These are phyloP conservation scores for Leptodactylus fallax DNA, from an alignment of 2,797 vertebrate species.

Conservation along the genomic window DNA sequence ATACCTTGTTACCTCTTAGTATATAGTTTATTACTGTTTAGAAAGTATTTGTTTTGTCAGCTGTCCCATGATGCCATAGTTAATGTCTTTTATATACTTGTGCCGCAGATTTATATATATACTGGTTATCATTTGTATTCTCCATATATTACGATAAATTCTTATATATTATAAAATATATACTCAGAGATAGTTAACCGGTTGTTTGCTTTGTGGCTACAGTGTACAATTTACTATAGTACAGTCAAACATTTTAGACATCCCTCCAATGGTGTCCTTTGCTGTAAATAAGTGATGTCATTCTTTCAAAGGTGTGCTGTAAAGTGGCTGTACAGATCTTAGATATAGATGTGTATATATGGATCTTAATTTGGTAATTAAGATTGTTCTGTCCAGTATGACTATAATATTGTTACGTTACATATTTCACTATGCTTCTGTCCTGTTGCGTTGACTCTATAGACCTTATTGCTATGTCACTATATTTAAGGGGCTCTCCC, in stretches of 20 bases:
- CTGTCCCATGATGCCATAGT: no score
- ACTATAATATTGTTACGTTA: no score
- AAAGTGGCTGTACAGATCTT: no score
- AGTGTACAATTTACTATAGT: neutral
- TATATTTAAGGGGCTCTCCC: neutral
- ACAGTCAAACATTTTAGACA: neutral
- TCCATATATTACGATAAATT: neutral
- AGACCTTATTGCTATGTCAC: neutral
- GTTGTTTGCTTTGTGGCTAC: neutral
- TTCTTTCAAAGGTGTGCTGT: neutral
- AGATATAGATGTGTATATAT: no score
- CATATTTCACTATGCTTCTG: neutral
- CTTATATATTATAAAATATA: neutral
- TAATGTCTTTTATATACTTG: no score
- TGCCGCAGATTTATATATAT: neutral
- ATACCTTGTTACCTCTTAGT: neutral
- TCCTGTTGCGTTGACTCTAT: neutral
- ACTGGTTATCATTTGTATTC: neutral
- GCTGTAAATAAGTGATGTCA: neutral
- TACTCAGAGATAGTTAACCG: neutral
- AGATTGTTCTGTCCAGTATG: no score
- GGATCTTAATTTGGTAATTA: no score
- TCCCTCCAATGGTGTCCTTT: neutral
- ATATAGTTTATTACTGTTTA: neutral
- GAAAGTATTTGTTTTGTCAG: neutral